These are phyloP conservation scores for Caiman crocodilus DNA, from an alignment of 2,797 vertebrate species.

Conservation along the genomic window DNA sequence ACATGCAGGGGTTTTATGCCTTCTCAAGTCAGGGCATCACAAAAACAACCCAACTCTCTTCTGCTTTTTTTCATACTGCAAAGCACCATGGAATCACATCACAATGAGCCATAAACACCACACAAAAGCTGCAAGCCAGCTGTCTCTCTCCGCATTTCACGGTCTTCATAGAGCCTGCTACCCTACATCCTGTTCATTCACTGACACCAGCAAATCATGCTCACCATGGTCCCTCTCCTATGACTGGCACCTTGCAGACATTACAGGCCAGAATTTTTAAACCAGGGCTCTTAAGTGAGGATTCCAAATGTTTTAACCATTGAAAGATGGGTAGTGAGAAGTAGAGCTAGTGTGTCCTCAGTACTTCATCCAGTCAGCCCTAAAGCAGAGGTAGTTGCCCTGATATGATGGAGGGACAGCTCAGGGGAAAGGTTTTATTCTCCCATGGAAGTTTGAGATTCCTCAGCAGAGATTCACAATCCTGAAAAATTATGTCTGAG, in stretches of 20 bases:
- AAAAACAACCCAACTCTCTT: too few species aligned
- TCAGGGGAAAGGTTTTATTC: not conserved
- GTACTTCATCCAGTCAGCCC: not conserved
- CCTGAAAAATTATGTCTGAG: conserved; percentile 20
- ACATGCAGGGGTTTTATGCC: too few species aligned
- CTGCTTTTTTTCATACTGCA: not conserved
- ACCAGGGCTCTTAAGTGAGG: not conserved
- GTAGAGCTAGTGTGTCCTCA: not conserved
- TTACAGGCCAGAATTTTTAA: not conserved
- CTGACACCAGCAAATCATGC: too few species aligned
- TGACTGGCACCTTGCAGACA: not conserved
- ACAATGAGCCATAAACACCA: not conserved
- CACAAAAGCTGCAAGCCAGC: too few species aligned
- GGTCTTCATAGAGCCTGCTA: too few species aligned
- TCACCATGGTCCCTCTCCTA: too few species aligned
- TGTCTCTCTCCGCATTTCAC: too few species aligned
- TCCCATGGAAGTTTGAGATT: not conserved
- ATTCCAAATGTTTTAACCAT: not conserved
- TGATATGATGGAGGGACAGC: not conserved
- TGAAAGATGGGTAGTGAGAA: too few species aligned
- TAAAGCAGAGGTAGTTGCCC: too few species aligned
- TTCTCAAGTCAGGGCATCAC: too few species aligned
- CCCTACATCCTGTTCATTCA: too few species aligned
- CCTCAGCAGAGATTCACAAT: conserved; percentile 11
- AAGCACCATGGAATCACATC: not conserved